Base-by-base conservation (phyloP, 2,797 vertebrate species). In the Halcyon smyrnensis region DNA sequence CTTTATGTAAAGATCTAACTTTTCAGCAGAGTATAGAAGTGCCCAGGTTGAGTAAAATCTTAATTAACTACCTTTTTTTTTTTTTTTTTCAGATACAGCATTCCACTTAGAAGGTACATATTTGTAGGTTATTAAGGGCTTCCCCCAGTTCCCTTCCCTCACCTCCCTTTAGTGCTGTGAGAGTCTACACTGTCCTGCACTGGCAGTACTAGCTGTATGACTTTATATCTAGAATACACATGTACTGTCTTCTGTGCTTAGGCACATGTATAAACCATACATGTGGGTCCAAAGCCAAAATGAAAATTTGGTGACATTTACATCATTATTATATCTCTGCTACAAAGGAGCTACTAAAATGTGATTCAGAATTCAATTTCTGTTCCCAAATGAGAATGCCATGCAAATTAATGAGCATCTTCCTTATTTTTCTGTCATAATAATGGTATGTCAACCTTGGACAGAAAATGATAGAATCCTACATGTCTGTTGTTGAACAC, bases 341-440 rank as follows among this genome's bases (percentile, higher is more conserved):
- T 76, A 13, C 70, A 59, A 63, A 4, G 7, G 4, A 83, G 36
- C 19, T 71, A 36, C 23, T 46, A 41, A 67, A 76, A 65, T 41
- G 25, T n/a, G 37, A 65, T 64, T 88, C 36, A 59, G 41, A 65
- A 71, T 51, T 43, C 3, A n/a, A 3, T 57, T 81, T 81, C 78
- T 54, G 84, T 73, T 39, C 24, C 30, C 39, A 48, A 56, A 41
- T 54, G 18, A 78, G 30, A 69, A 50, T 43, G 3, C 6, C 54
- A 8, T 43, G 11, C 16, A 78, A 85, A 25, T 62, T 84, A 36
- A 39, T 34, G 15, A 2, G 1, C 19, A 30, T 70, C 11, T 73
- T 92, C 15, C n/a, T 57, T 46, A n/a, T 76, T 89, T 79, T 85
- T 83, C 23, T 81, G 15, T 90, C 41, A 8, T 81, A 50, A 13